Percentiles rank a stretch among this genome's conserved stretches.
Evolutionary conservation across 2,888 invertebrate genomes (phyloP).

Genomic region (Chaetoderma sp.): DNA sequence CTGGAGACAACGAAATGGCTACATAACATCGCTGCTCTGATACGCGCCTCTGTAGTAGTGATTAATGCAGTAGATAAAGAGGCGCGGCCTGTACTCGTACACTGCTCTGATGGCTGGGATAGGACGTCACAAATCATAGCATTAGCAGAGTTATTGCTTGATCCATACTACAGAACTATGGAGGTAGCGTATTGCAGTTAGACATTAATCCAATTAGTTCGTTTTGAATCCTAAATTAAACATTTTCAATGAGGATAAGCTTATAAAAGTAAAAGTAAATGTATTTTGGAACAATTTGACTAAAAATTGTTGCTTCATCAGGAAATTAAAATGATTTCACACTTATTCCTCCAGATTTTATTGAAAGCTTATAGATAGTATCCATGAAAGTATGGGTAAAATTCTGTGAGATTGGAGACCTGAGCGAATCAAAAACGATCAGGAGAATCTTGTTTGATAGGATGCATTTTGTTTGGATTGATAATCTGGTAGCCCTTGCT

Average conservation of each 20-base stretch:
- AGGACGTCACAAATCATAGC: slow-evolving; percentile 97
- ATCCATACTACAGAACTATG: slow-evolving; percentile 93
- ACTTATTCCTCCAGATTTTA: neutral
- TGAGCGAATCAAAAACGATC: too few species aligned
- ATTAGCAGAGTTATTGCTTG: slow-evolving; percentile 89
- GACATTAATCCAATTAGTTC: too few species aligned
- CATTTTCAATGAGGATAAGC: too few species aligned
- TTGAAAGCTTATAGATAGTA: too few species aligned
- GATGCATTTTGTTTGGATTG: too few species aligned
- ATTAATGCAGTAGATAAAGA: slow-evolving; percentile 80
- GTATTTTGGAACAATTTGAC: neutral
- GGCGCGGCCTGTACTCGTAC: slow-evolving; percentile 91
- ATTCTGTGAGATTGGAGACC: too few species aligned
- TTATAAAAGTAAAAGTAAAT: too few species aligned
- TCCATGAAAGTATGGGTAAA: too few species aligned
- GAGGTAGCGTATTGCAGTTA: slow-evolving; percentile 73
- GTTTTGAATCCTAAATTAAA: too few species aligned
- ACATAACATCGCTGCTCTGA: slow-evolving; percentile 86
- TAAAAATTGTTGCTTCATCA: neutral
- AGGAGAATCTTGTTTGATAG: too few species aligned
- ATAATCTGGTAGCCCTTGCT: too few species aligned
- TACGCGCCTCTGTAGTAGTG: slow-evolving; percentile 84
- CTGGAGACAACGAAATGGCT: slow-evolving; percentile 93
- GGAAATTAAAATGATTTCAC: neutral
- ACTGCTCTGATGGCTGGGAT: slow-evolving; percentile 99